These are phyloP conservation scores for Mycalesis mineus DNA, from an alignment of 2,888 invertebrate species.

Conservation along the genomic window DNA sequence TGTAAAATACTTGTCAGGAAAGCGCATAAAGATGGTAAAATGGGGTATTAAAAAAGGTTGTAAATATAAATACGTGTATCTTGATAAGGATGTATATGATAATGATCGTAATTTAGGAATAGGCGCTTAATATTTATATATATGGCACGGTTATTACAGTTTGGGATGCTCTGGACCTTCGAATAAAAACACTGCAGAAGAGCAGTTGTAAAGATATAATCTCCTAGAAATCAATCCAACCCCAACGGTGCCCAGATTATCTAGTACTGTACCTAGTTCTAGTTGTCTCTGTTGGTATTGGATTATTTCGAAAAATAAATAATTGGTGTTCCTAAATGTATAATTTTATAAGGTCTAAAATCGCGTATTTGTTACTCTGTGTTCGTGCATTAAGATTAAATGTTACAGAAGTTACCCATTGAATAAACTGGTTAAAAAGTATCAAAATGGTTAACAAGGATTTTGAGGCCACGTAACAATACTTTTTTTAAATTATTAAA, in stretches of 20 bases:
- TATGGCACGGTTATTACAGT: neutral
- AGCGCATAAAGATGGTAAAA: neutral
- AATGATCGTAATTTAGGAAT: neutral
- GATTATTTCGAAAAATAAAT: neutral
- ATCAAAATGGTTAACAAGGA: too few species aligned
- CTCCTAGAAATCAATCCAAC: neutral
- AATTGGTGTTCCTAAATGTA: neutral
- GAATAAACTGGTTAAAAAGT: too few species aligned
- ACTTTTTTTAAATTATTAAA: too few species aligned
- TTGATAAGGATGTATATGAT: neutral
- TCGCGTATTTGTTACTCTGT: constrained; percentile 26
- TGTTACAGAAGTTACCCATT: neutral
- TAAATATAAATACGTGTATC: neutral
- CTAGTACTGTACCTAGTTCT: too few species aligned
- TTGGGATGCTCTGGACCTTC: neutral
- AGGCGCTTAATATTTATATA: neutral
- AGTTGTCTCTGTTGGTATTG: neutral
- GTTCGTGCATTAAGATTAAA: constrained; percentile 6
- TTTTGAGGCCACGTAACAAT: too few species aligned
- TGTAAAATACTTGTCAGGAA: neutral
- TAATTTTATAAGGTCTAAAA: constrained; percentile 18
- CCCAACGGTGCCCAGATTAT: too few species aligned
- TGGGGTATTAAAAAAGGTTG: neutral
- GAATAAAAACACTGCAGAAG: neutral
- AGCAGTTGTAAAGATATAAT: neutral